Percentiles rank a stretch among this genome's conserved stretches.
These are phyloP conservation scores for Oceanites oceanicus DNA, from an alignment of 2,113 vertebrate species.

Conservation along the genomic window DNA sequence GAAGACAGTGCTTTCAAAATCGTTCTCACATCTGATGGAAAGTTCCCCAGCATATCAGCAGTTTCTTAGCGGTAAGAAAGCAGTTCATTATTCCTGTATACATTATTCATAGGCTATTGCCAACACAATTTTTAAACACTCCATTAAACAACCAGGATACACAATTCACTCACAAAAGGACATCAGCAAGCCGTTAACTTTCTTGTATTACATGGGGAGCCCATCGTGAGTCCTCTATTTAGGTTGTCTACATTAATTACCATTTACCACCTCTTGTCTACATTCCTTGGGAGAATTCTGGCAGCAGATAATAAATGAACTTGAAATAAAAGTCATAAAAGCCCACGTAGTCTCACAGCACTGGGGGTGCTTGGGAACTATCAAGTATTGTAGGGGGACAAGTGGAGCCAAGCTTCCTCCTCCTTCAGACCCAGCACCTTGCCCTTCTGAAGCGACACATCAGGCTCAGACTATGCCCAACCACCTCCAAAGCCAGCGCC, in stretches of 20 bases:
- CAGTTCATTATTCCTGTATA: conserved; percentile 2
- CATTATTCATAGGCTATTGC: conserved; percentile 56
- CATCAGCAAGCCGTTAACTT: conserved; percentile 19
- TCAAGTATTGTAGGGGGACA: not conserved
- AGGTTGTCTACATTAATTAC: conserved; percentile 31
- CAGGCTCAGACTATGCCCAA: not conserved
- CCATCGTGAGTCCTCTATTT: not conserved
- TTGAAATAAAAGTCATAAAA: conserved; percentile 23
- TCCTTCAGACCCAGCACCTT: not conserved
- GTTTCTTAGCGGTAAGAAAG: conserved; percentile 8
- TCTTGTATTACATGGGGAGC: conserved; percentile 28
- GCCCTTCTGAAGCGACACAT: not conserved
- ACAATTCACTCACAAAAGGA: conserved; percentile 35
- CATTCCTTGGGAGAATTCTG: conserved; percentile 23
- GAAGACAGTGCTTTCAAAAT: conserved; percentile 23
- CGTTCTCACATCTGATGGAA: conserved; percentile 1
- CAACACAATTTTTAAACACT: conserved; percentile 51
- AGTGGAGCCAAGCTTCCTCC: not conserved
- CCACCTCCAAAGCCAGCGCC: not conserved
- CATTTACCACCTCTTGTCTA: conserved; percentile 1
- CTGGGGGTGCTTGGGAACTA: not conserved
- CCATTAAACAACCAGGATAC: conserved; percentile 48
- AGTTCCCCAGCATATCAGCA: conserved; percentile 26
- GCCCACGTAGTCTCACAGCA: not conserved
- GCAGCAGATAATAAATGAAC: not conserved